phyloP scores from a whole-genome alignment of 2,888 invertebrate species.

The Apeira syringaria region DNA sequence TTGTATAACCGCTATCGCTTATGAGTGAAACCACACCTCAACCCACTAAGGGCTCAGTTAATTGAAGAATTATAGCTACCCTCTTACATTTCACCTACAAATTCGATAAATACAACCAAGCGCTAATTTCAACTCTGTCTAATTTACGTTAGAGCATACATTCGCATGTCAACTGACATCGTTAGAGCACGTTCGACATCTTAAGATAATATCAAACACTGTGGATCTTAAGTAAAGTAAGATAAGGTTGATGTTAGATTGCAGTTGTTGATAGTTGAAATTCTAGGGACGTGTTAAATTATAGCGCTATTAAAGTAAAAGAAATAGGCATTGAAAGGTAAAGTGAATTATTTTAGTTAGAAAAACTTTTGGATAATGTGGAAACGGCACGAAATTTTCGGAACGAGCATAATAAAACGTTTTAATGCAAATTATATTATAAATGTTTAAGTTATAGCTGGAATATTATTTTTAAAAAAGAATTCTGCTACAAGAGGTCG shows the following conservation, averaged over 20 bases:
- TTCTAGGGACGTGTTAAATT: slow-evolving; percentile 10
- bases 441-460: too few relatives aligned
- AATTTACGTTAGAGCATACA: slow-evolving; percentile 22
- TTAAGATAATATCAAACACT: not conserved
- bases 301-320: slow-evolving; percentile 20
- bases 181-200: slow-evolving; percentile 7
- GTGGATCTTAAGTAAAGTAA: not conserved
- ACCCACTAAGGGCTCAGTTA: slow-evolving; percentile 48
- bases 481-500: too few relatives aligned
- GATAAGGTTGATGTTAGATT: slow-evolving; percentile 2
- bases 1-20: slow-evolving; percentile 24
- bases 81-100: slow-evolving; percentile 47
- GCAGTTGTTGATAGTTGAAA: not conserved
- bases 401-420: too few relatives aligned
- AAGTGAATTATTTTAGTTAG: slow-evolving; percentile 14
- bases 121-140: slow-evolving; percentile 38
- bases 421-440: too few relatives aligned
- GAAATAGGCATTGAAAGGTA: slow-evolving; percentile 19
- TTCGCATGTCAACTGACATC: slow-evolving; percentile 4
- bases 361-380: slow-evolving; percentile 4
- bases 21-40: slow-evolving; percentile 19
- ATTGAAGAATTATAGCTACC: slow-evolving; percentile 69
- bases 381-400: not conserved
- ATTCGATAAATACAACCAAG: slow-evolving; percentile 39
- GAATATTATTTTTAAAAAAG: too few relatives aligned